Evolutionary conservation across 2,797 vertebrate genomes (phyloP), one percentile per base, ranked within the genome.

Genomic region (Balearica regulorum): DNA sequence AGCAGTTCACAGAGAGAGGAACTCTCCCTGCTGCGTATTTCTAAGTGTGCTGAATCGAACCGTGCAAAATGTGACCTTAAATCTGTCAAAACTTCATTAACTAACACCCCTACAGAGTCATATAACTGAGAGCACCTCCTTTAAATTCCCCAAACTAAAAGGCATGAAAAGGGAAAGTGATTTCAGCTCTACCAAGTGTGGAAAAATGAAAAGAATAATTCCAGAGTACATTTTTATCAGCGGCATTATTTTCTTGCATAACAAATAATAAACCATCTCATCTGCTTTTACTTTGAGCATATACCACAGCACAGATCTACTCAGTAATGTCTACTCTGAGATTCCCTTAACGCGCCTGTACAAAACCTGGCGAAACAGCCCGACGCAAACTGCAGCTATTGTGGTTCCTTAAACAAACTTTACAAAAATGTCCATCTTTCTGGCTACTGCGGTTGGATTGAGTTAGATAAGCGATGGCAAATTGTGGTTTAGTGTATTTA

Each of bases 51-150:
- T 82, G 87, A 92, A 93, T 66, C 72, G 84, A 94, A 68, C 93
- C 31, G 4, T 81, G 91, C 73, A 68, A 79, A 90, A 94, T 37
- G 66, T 48, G 73, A 86, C 92, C 71, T 90, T 95, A 94, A 96
- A 96, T 96, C 96, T 95, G 90, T 96, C 96, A 96, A 51, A 94
- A 88, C 85, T 84, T 94, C 89, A 94, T 96, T 76, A 96, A 89
- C 65, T 64, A 87, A 86, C 82, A 79, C 78, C 94, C 83, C 91
- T 79, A 43, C 64, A 79, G 92, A 69, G 91, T 14, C 80, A 83
- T n/a, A 46, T 78, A 91, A 35, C 86, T 4, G n/a, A 69, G 75
- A 96, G 78, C 91, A 94, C 87, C 90, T 96, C 89, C 93, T 95
- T 75, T 73, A 83, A 87, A 96, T 54, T 43, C 75, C 94, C 94